These are phyloP conservation scores for Cheilosia vernalis DNA, from an alignment of 2,888 invertebrate genomes.

Conservation along the genomic window DNA sequence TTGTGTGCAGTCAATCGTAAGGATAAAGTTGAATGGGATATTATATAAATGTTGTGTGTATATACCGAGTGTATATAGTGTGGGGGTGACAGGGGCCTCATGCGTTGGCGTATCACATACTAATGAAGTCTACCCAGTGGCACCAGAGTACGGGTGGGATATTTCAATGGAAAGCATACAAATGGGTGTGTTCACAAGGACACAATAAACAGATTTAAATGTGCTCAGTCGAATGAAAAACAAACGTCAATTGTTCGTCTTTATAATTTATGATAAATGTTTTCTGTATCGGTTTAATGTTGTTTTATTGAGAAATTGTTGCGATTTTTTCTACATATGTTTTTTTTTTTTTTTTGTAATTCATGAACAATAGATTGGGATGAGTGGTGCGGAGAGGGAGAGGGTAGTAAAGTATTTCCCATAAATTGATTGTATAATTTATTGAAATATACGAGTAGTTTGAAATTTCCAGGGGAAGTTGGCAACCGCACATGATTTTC, in stretches of 20 bases:
- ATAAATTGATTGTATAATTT: too few species aligned
- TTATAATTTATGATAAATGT: slow-evolving; percentile 68
- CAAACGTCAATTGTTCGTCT: slow-evolving; percentile 56
- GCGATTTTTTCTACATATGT: slow-evolving; percentile 13
- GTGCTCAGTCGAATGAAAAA: slow-evolving; percentile 53
- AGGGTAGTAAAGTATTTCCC: too few species aligned
- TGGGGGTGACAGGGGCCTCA: not conserved
- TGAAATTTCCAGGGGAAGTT: too few species aligned
- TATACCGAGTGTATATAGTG: not conserved
- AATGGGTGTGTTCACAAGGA: slow-evolving; percentile 42
- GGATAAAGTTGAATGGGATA: slow-evolving; percentile 31
- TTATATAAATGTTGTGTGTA: not conserved
- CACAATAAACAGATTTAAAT: slow-evolving; percentile 52
- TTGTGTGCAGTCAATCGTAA: slow-evolving; percentile 58
- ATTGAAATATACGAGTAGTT: too few species aligned
- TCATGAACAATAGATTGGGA: too few species aligned
- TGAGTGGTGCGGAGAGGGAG: too few species aligned
- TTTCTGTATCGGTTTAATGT: slow-evolving; percentile 39
- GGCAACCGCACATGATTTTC: too few species aligned
- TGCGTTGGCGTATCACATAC: slow-evolving; percentile 64
- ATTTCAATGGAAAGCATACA: slow-evolving; percentile 19
- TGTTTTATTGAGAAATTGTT: slow-evolving; percentile 46
- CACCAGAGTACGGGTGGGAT: slow-evolving; percentile 4
- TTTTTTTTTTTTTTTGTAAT: not conserved
- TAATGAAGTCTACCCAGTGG: slow-evolving; percentile 57